Evolutionary conservation across 2,113 vertebrate species (phyloP), one percentile per base, ranked within the genome.

Genomic region (Sclerurus mexicanus): DNA sequence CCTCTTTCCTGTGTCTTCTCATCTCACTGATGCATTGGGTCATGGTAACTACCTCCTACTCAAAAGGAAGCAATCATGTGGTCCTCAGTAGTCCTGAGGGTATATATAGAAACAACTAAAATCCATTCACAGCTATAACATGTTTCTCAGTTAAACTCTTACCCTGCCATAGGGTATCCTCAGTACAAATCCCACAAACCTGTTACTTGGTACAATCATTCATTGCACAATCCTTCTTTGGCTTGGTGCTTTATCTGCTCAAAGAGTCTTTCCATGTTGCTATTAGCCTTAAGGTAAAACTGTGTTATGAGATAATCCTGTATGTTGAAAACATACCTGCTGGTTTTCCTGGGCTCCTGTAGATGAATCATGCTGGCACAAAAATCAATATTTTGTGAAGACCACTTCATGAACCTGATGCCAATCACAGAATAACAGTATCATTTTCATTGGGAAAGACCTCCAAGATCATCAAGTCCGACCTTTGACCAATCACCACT

Each of bases 291-390:
- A 46, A 60, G 13, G 15, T 66, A 44, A 16, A 82, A 30, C 11
- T 27, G 10, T 42, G 23, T 20, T 60, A 14, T 6, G 9, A 6
- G 46, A 6, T 35, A 59, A 55, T 24, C 39, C 27, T 33, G 2
- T 25, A 10, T 33, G 12, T 6, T 76, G 19, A 85, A 72, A 85
- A 71, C 17, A 44, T 15, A 44, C 1, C 1, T 0, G 0, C 12
- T 40, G 53, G 14, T 52, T 74, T 87, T 63, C 20, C 39, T 27
- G n/a, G 44, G 18, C 12, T 84, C 9, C 55, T 76, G 8, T 46
- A n/a, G 49, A 7, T 39, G 16, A 93, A 20, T 10, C 50, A 46
- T 16, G 35, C 4, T 19, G 39, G 25, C n/a, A n/a, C 25, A 79
- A 59, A 27, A 33, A 50, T 42, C 25, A 42, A 2, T 25, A 37